Base-by-base conservation (phyloP, 2,888 invertebrate species). In the Choristoneura rosaceana region DNA sequence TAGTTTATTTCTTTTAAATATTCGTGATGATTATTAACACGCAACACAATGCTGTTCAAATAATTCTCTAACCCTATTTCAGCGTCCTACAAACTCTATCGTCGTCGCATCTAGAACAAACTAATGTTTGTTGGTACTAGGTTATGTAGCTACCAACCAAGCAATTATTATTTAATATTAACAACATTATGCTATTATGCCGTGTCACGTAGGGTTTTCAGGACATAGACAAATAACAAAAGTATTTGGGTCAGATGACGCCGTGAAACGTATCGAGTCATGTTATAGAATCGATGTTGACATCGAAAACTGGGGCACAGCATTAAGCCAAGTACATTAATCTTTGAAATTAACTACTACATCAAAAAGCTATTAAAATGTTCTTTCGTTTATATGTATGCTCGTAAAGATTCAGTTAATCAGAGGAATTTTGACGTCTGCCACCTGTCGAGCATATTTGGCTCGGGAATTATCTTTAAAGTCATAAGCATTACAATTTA, bases 141-240 rank as follows among this genome's bases (percentile, higher is more conserved):
- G 12, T n/a, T n/a, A n/a, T n/a, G n/a, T 4, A 25, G 2, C 25
- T 25, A 55, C 55, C 10, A 62, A 66, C 61, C 41, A 67, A 70
- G 58, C 70, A 25, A 71, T 74, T 52, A 69, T 67, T 70, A 71
- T 62, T 50, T 50, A 55, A 69, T 59, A 63, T 55, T 64, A 50
- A 60, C 41, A 71, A 41, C 38, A 34, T 65, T 60, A 60, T 60
- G 75, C 74, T 68, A 73, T 76, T 80, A 82, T 82, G 84, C 80
- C 78, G 75, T 82, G 86, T 86, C 87, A 87, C 83, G 84, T 87
- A 87, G 34, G 87, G 84, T 81, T 87, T 87, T 85, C 82, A 86
- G 82, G 82, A 80, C 80, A 81, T 80, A 80, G 79, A 82, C 82
- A 81, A 76, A 79, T 78, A 77, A 50, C 52, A 76, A 75, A 52